Evolutionary conservation across 2,113 vertebrate genomes (phyloP).

Genomic region (human (Homo sapiens)): DNA sequence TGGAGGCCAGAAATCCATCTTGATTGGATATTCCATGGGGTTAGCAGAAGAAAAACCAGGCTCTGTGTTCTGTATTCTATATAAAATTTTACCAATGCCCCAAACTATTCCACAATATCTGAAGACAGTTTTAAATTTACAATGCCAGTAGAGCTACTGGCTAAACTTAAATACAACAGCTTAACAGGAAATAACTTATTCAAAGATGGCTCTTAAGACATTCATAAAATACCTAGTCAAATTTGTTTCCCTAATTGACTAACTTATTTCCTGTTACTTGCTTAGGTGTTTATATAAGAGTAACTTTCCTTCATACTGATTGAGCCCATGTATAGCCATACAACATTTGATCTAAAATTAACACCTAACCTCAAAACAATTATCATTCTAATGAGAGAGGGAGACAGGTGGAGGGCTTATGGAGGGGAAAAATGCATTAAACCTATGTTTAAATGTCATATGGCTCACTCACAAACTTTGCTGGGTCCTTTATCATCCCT

Average conservation of each 20-base stretch:
- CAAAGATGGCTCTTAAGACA: constrained; percentile 24
- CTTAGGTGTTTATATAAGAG: not conserved
- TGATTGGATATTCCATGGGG: not conserved
- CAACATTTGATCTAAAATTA: not conserved
- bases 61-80: not conserved
- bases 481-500: not conserved
- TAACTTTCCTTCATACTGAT: not conserved
- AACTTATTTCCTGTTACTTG: constrained; percentile 9
- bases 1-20: not conserved
- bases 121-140: constrained; percentile 46
- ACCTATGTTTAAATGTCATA: not conserved
- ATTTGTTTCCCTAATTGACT: constrained; percentile 23
- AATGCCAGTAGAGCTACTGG: not conserved
- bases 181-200: constrained; percentile 11
- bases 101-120: not conserved
- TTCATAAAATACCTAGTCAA: not conserved
- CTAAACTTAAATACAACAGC: not conserved
- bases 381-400: not conserved
- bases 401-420: not conserved
- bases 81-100: not conserved
- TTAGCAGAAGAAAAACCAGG: not conserved
- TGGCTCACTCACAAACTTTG: not conserved
- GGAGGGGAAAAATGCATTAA: not conserved
- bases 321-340: not conserved
- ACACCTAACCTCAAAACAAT: not conserved